A percentile compares a stretch with the other conserved stretches of the same genome.
phyloP scores from a whole-genome alignment of 2,113 vertebrate species.

The Tringa solitaria region DNA sequence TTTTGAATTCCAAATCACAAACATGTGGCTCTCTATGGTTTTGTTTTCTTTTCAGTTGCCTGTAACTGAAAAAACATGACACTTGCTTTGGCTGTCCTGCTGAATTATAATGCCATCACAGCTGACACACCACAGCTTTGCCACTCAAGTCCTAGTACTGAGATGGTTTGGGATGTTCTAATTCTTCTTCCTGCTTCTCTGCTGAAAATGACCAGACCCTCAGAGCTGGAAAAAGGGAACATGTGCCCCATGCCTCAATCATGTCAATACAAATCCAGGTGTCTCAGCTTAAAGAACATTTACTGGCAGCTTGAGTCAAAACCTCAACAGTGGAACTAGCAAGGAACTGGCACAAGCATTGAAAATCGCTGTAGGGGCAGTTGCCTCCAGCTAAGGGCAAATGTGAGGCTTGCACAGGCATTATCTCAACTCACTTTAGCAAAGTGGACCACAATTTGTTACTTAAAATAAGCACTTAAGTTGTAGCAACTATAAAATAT shows the following conservation, averaged over 20 bases:
- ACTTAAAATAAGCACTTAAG: neutral
- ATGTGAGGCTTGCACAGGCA: neutral
- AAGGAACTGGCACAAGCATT: neutral
- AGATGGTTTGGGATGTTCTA: neutral
- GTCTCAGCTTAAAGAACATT: neutral
- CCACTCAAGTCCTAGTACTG: neutral
- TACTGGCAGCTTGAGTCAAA: neutral
- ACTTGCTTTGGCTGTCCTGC: conserved; percentile 14
- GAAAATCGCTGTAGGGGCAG: neutral
- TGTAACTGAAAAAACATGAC: conserved; percentile 46
- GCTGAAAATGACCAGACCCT: neutral
- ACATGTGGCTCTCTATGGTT: neutral
- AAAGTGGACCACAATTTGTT: neutral
- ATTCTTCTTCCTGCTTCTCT: neutral
- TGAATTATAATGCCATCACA: neutral
- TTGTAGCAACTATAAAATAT: neutral
- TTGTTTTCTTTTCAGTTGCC: conserved; percentile 62
- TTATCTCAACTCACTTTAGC: neutral
- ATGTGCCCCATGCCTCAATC: fast-evolving
- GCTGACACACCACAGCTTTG: neutral
- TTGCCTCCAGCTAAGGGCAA: neutral
- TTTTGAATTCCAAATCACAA: conserved; percentile 51
- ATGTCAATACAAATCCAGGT: neutral
- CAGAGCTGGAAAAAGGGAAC: neutral
- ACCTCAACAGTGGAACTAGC: neutral